A percentile compares a stretch with the other conserved stretches of the same genome.
Conservation (phyloP, 2,888 invertebrate species). For the Cerastoderma edule region DNA sequence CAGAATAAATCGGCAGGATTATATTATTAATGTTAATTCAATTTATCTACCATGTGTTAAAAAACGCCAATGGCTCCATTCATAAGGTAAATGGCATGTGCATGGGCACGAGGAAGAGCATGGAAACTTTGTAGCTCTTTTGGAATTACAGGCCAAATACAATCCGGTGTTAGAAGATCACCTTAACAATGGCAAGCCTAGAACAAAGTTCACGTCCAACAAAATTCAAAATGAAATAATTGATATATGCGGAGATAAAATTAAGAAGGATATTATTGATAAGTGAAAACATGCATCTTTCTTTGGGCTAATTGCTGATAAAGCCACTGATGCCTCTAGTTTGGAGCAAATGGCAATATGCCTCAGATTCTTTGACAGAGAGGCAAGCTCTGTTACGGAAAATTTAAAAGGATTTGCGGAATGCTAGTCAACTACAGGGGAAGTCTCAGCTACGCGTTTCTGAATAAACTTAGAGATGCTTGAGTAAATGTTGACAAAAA, state of each 20-base stretch:
- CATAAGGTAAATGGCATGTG: conserved; percentile 20
- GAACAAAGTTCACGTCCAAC: background rate
- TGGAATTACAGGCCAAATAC: conserved; percentile 20
- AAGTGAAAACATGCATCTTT: conserved; percentile 25
- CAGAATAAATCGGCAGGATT: no score
- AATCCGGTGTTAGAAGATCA: conserved; percentile 27
- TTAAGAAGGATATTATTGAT: conserved; percentile 3
- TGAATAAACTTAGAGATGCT: conserved; percentile 6
- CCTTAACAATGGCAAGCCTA: conserved; percentile 6
- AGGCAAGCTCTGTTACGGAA: conserved; percentile 28
- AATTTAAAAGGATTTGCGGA: conserved; percentile 37
- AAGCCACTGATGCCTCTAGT: conserved; percentile 30
- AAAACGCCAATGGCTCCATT: background rate
- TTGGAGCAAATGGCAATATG: conserved; percentile 37
- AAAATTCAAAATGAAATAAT: conserved; percentile 33
- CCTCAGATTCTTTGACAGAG: conserved; percentile 25
- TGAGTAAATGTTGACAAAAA: conserved; percentile 34
- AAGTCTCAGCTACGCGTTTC: conserved; percentile 25
- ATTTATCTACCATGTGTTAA: no score
- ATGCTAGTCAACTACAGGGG: conserved; percentile 36
- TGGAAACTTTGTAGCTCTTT: conserved; percentile 26
- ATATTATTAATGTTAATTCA: no score
- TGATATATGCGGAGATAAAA: conserved; percentile 13
- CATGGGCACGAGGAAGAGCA: conserved; percentile 24
- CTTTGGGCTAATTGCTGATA: conserved; percentile 34